Evolutionary conservation across 2,113 vertebrate genomes (phyloP), one percentile per base, ranked within the genome.

Genomic region (Heptranchias perlo): DNA sequence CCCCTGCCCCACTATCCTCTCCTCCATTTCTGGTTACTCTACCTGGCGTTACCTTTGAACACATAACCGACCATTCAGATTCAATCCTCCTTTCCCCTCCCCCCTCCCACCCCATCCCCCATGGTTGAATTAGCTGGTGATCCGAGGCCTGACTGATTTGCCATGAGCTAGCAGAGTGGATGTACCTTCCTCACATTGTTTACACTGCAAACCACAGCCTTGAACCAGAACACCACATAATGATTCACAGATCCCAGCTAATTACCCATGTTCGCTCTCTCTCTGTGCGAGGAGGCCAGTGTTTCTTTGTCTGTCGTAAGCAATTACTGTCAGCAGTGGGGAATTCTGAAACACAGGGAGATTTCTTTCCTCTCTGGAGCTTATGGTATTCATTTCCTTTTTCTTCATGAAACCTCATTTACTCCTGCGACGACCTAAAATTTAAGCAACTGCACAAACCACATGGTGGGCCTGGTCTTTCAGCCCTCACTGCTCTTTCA

Each of bases 141-240:
- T 82, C 76, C 16, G 10, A 16, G 76, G 4, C 3, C 16, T 13
- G 76, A 1, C 44, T 44, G 5, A 11, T 39, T 44, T 82, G 76
- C n/a, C 14, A 44, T 39, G 3, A 82, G 39, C 39, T 23, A 82
- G 44, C 78, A 44, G 78, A 4, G 18, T 23, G 78, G 44, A 44
- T 3, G 14, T 44, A 21, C n/a, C 87, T 58, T 91, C 87, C 52
- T 58, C 8, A 28, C 35, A 91, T 91, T 91, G 87, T 58, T 91
- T 91, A 91, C 5, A 91, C 52, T 91, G 49, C 87, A 91, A 61
- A 91, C 87, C 87, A 91, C 87, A 91, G 87, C 49, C 87, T 91
- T 76, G 52, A 91, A 91, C 16, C 78, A 35, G 52, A 4, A 52
- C 23, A 7, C 44, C 25, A 18, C 14, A 91, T 58, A 35, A 58